These are phyloP conservation scores for Drosophila demipolita DNA, from an alignment of 2,888 invertebrate genomes.

Conservation along the genomic window DNA sequence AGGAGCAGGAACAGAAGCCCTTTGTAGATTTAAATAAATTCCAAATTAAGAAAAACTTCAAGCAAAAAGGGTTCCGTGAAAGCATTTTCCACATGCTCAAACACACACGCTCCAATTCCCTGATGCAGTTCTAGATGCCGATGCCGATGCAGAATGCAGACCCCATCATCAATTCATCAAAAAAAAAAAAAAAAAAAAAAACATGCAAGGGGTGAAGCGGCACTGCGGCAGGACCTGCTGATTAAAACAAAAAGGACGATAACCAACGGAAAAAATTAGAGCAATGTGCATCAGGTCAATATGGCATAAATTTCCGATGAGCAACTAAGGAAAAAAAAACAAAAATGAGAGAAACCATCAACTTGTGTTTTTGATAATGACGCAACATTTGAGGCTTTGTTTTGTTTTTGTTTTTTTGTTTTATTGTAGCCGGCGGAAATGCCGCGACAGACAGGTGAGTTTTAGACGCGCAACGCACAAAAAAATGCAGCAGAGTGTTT, in stretches of 20 bases:
- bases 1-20: conserved; percentile 47
- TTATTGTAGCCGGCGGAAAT: conserved; percentile 71
- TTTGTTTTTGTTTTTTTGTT: not conserved
- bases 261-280: conserved; percentile 80
- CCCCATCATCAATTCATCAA: conserved; percentile 84
- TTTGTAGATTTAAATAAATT: conserved; percentile 78
- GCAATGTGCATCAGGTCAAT: conserved; percentile 75
- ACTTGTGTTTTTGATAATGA: conserved; percentile 66
- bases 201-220: conserved; percentile 45
- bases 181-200: conserved; percentile 81
- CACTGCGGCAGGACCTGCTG: conserved; percentile 37
- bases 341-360: conserved; percentile 15
- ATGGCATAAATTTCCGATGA: conserved; percentile 77
- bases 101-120: conserved; percentile 6
- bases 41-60: conserved; percentile 78
- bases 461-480: conserved; percentile 37
- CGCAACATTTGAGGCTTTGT: conserved; percentile 76
- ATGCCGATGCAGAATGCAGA: conserved; percentile 44
- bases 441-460: conserved; percentile 72
- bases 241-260: conserved; percentile 71
- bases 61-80: conserved; percentile 58
- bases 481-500: not conserved
- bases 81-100: conserved; percentile 55
- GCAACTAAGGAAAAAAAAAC: conserved; percentile 10
- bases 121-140: conserved; percentile 11